These are phyloP conservation scores for Augochlorella aurata DNA, from an alignment of 2,888 invertebrate species.

Conservation along the genomic window DNA sequence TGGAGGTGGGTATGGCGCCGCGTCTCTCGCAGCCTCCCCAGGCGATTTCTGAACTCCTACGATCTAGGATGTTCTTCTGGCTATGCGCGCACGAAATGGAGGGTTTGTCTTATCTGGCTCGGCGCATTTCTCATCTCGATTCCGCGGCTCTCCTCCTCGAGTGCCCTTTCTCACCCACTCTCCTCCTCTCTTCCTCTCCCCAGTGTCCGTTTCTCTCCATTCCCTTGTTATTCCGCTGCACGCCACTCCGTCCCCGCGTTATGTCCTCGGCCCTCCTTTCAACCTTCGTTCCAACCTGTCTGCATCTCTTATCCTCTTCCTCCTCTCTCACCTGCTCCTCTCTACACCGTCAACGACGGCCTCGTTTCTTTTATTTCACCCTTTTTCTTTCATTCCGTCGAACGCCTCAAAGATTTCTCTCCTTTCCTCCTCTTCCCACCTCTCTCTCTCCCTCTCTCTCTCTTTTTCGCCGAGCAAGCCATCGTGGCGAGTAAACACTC, in stretches of 20 bases:
- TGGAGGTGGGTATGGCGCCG: slow-evolving; percentile 11
- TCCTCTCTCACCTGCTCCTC: not conserved
- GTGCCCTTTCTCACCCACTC: not conserved
- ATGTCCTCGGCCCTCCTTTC: not conserved
- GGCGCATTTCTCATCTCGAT: slow-evolving; percentile 60
- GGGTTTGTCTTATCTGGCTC: slow-evolving; percentile 70
- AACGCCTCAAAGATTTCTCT: slow-evolving; percentile 35
- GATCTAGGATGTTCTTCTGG: slow-evolving; percentile 57
- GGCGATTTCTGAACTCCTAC: slow-evolving; percentile 54
- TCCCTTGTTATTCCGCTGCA: slow-evolving; percentile 6
- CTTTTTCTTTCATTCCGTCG: slow-evolving; percentile 36
- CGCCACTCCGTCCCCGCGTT: slow-evolving; percentile 14
- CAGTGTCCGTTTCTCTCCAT: not conserved
- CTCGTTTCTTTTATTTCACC: slow-evolving; percentile 13
- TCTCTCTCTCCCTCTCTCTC: no score
- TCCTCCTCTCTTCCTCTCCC: slow-evolving; percentile 14
- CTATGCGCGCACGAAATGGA: slow-evolving; percentile 63
- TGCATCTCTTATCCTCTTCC: not conserved
- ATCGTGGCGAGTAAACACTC: slow-evolving; percentile 56
- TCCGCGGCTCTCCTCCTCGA: slow-evolving; percentile 3
- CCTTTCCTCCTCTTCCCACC: not conserved
- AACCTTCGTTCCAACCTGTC: slow-evolving; percentile 5
- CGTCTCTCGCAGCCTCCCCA: slow-evolving; percentile 42
- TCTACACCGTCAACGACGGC: not conserved
- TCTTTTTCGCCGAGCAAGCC: slow-evolving; percentile 11